A percentile compares a stretch with the other conserved stretches of the same genome.
Evolutionary conservation across 2,797 vertebrate genomes (phyloP).

Genomic region (Melanotaenia nigrans): DNA sequence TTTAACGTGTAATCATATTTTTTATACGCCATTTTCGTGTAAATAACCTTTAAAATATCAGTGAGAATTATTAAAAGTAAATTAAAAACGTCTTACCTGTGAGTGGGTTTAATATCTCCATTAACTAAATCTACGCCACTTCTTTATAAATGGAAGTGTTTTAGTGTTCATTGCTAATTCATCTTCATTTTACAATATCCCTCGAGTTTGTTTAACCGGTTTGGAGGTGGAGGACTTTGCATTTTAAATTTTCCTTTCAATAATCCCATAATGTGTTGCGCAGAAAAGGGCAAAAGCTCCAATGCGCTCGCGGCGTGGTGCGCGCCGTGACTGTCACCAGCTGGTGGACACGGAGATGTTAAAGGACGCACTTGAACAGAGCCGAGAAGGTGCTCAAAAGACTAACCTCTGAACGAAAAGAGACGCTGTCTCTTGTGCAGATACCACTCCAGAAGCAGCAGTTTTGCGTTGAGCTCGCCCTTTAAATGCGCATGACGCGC

Average conservation of each 20-base stretch:
- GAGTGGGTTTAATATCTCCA: not conserved
- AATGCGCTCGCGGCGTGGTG: constrained; percentile 31
- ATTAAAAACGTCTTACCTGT: constrained; percentile 52
- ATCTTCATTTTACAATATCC: constrained; percentile 22
- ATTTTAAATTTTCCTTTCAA: not conserved
- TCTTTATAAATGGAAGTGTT: constrained; percentile 10
- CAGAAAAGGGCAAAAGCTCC: not conserved
- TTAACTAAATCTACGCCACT: constrained; percentile 10
- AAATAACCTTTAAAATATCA: not conserved
- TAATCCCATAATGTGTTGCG: constrained; percentile 21
- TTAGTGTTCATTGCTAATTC: constrained; percentile 5
- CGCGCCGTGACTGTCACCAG: constrained; percentile 47
- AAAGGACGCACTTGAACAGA: constrained; percentile 24
- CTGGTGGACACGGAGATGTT: constrained; percentile 36
- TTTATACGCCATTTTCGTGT: not conserved
- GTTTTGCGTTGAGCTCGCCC: not conserved
- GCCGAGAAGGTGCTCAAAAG: constrained; percentile 34
- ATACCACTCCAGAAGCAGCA: not conserved
- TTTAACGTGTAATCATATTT: not conserved
- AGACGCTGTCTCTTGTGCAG: constrained; percentile 1
- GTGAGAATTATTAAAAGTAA: not conserved
- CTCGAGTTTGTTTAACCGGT: constrained; percentile 35
- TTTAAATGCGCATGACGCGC: constrained; percentile 7
- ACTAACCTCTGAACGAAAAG: constrained; percentile 40
- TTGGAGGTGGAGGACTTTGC: constrained; percentile 16